These are phyloP conservation scores for Ploceus nigricollis DNA, from an alignment of 2,113 vertebrate species.

Conservation along the genomic window DNA sequence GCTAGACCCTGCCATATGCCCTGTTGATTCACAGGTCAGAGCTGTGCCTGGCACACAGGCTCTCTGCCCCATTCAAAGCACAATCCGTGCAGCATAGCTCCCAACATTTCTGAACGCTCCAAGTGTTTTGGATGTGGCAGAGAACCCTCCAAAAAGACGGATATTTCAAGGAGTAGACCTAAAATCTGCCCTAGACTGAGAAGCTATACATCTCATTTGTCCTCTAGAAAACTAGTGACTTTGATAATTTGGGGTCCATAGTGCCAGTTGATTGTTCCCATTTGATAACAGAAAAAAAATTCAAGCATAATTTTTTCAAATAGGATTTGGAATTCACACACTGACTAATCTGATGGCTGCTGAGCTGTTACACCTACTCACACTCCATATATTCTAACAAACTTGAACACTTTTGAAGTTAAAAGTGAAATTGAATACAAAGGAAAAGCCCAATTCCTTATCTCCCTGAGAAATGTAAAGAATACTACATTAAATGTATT, in stretches of 20 bases:
- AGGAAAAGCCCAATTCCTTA: not conserved
- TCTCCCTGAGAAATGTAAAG: not conserved
- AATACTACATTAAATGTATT: not conserved
- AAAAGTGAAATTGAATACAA: not conserved
- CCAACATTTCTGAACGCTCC: not conserved
- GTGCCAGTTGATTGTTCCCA: not conserved
- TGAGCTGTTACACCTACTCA: not conserved
- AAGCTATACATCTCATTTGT: not conserved
- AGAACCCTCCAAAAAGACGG: not conserved
- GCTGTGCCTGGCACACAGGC: not conserved
- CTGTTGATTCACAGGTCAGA: not conserved
- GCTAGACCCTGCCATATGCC: not conserved
- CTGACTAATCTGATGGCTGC: not conserved
- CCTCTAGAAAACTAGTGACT: not conserved
- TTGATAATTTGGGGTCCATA: not conserved
- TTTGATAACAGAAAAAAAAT: not conserved
- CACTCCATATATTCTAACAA: not conserved
- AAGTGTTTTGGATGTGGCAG: not conserved
- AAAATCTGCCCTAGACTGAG: not conserved
- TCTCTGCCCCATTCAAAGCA: not conserved
- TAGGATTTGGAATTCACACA: not conserved
- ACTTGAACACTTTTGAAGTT: not conserved
- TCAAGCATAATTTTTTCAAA: not conserved
- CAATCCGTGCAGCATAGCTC: rapidly evolving
- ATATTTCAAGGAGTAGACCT: not conserved